Base-by-base conservation (phyloP, 2,113 vertebrate species). In the Burhinus bistriatus region DNA sequence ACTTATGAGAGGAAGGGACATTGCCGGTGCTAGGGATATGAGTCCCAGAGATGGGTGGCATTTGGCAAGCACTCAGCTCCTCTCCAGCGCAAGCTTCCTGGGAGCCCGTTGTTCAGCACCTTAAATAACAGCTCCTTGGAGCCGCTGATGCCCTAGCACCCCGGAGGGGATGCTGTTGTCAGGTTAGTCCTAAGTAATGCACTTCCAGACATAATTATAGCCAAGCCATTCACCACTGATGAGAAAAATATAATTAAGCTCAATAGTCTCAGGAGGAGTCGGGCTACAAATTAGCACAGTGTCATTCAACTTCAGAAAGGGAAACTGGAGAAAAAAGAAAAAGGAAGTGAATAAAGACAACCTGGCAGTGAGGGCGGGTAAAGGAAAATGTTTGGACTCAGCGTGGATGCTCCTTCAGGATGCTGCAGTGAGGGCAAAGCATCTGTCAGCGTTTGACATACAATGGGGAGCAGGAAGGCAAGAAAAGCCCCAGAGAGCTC, bases 211-310 rank as follows among this genome's bases (percentile, higher is more conserved):
- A 1, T 94, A 97, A 95, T 97, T 97, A 96, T 11, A 93, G 62
- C 91, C 6, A 0, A 94, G 94, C 89, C 89, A 4, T 69, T 88
- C 81, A 91, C 84, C 83, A 20, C 34, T 2, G 58, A 38, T 6
- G 66, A 93, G 94, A 79, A 91, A 96, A 95, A 93, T 86, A 83
- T 95, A 97, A 97, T 97, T 97, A 97, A 97, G 45, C 84, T 94
- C 71, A 13, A 15, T 6, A 3, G 55, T 87, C 97, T 95, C 96
- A 34, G 84, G 93, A 90, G 96, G 91, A 87, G 76, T 42, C 6
- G 1, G 66, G 78, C 81, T 38, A 5, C 91, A 59, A 93, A 95
- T 94, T 90, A 88, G 70, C 71, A 22, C 17, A 0, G 84, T 62
- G 81, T 58, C 96, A 55, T 21, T 95, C 82, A 57, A 32, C 79